phyloP scores from a whole-genome alignment of 2,888 invertebrate species.

The Caenorhabditis sinica region DNA sequence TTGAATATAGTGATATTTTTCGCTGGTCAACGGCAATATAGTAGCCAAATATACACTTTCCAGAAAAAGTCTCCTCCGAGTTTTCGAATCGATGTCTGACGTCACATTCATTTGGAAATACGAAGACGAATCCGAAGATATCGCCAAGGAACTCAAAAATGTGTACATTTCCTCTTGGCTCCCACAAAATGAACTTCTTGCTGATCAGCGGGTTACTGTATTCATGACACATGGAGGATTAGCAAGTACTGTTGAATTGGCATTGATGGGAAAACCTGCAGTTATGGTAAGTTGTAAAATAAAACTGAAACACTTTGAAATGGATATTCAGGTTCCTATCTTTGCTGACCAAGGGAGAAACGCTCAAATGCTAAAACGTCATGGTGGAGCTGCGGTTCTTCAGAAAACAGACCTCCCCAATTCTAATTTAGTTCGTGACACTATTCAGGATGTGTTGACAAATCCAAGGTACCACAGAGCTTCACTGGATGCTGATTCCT shows the following conservation, averaged over 20 bases:
- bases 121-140: slow-evolving; percentile 62
- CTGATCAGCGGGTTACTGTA: slow-evolving; percentile 48
- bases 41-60: background rate
- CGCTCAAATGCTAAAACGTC: slow-evolving; percentile 45
- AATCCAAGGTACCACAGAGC: background rate
- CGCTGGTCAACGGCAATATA: too few species aligned
- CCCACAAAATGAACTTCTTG: slow-evolving; percentile 73
- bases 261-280: slow-evolving; percentile 39
- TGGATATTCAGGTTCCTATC: slow-evolving; percentile 16
- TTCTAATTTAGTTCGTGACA: background rate
- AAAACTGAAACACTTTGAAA: background rate
- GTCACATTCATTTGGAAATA: slow-evolving; percentile 68
- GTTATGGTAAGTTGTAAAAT: slow-evolving; percentile 13
- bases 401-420: slow-evolving; percentile 10
- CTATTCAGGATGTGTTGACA: slow-evolving; percentile 15
- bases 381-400: slow-evolving; percentile 36
- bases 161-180: slow-evolving; percentile 71
- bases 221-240: slow-evolving; percentile 70
- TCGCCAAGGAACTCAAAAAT: slow-evolving; percentile 45
- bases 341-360: slow-evolving; percentile 60
- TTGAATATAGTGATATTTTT: too few species aligned
- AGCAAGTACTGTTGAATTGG: slow-evolving; percentile 54
- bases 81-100: slow-evolving; percentile 45
- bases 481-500: background rate
- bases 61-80: slow-evolving; percentile 28